These are phyloP conservation scores for Sogatella furcifera DNA, from an alignment of 1,140 invertebrate species.

Conservation along the genomic window DNA sequence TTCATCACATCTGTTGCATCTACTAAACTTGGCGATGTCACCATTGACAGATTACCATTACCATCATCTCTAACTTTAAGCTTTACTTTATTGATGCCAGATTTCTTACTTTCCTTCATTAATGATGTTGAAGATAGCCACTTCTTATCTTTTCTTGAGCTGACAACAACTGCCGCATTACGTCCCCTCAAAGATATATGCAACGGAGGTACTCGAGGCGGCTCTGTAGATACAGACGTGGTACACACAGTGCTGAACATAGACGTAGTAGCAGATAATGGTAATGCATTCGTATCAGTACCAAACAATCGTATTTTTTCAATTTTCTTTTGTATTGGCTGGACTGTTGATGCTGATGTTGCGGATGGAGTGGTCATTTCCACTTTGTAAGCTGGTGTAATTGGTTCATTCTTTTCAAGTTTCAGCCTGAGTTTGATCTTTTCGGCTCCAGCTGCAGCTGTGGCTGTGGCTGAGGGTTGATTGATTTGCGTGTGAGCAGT, in stretches of 20 bases:
- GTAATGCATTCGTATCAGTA: background rate
- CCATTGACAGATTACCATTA: background rate
- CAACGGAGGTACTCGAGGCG: slow-evolving; percentile 69
- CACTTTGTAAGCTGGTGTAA: slow-evolving; percentile 64
- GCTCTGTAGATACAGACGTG: slow-evolving; percentile 30
- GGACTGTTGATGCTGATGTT: too few species aligned
- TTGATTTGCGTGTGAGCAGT: slow-evolving; percentile 17
- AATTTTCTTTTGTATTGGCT: too few species aligned
- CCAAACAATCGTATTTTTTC: too few species aligned
- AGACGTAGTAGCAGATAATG: slow-evolving; percentile 2
- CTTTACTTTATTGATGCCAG: slow-evolving; percentile 13
- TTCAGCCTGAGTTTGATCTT: slow-evolving; percentile 77
- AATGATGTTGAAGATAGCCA: background rate
- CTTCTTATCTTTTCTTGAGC: slow-evolving; percentile 62
- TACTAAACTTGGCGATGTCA: slow-evolving; percentile 9
- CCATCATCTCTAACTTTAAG: slow-evolving; percentile 4
- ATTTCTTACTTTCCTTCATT: slow-evolving; percentile 12
- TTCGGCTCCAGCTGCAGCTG: slow-evolving; percentile 38
- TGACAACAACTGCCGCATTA: slow-evolving; percentile 79
- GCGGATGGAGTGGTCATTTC: slow-evolving; percentile 47
- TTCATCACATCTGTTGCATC: slow-evolving; percentile 10
- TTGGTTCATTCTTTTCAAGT: slow-evolving; percentile 67
- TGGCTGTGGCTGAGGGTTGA: background rate
- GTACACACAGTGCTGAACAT: slow-evolving; percentile 50
- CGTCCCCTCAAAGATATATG: slow-evolving; percentile 78